Percentiles rank a stretch among this genome's conserved stretches.
Evolutionary conservation across 2,797 vertebrate species (phyloP).

Genomic region (Austrolebias charrua): DNA sequence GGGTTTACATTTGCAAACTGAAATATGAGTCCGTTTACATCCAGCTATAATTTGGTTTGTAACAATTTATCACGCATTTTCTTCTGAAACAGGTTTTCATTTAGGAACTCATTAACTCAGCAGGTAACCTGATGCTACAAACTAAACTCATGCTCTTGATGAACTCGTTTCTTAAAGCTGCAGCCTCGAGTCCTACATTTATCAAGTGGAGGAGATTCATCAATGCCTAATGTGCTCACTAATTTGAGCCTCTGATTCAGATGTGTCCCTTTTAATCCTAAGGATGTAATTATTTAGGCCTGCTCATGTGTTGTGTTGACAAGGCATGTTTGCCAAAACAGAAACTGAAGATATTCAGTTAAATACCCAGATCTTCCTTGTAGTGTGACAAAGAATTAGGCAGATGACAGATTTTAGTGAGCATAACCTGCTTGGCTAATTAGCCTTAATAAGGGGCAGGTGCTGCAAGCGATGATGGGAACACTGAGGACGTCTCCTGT

Average conservation of each 20-base stretch:
- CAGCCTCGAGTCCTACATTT: constrained; percentile 4
- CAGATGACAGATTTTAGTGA: constrained; percentile 19
- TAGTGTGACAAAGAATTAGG: constrained; percentile 13
- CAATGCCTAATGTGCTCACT: not conserved
- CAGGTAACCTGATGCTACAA: constrained; percentile 29
- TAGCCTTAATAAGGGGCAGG: constrained; percentile 43
- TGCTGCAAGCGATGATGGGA: constrained; percentile 45
- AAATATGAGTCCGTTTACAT: constrained; percentile 6
- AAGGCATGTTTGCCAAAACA: not conserved
- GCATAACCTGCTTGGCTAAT: constrained; percentile 32
- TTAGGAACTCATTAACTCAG: constrained; percentile 45
- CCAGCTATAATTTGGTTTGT: constrained; percentile 12
- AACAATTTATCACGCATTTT: constrained; percentile 22
- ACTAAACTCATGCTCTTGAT: constrained; percentile 22
- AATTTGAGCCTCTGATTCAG: not conserved
- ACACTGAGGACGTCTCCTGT: constrained; percentile 27
- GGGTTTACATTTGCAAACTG: constrained; percentile 1
- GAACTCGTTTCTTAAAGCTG: constrained; percentile 1
- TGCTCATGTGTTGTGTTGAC: not conserved
- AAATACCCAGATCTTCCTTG: constrained; percentile 13
- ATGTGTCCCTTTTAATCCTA: not conserved
- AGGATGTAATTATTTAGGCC: not conserved
- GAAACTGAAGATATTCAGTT: constrained; percentile 4
- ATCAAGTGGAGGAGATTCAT: not conserved
- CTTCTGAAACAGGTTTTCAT: constrained; percentile 35